phyloP scores from a whole-genome alignment of 2,888 invertebrate genomes.

The Agonopterix alstromeriana region DNA sequence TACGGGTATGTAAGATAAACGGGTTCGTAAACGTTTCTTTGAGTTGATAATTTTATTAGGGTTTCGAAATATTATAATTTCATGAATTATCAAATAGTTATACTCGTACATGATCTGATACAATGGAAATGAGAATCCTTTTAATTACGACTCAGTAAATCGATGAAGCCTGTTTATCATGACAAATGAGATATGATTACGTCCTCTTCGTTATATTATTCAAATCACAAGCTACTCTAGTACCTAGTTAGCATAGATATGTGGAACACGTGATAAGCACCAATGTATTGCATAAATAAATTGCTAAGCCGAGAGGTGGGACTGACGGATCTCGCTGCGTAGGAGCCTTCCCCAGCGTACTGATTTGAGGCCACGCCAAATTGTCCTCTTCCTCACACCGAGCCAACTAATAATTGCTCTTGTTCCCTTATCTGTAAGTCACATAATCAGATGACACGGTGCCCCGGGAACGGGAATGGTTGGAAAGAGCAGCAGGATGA shows the following conservation, averaged over 20 bases:
- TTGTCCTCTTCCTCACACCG: constrained; percentile 63
- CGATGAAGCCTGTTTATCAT: too few species aligned
- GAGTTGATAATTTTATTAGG: too few species aligned
- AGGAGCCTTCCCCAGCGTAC: constrained; percentile 64
- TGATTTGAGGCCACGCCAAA: constrained; percentile 73
- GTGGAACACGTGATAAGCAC: constrained; percentile 5
- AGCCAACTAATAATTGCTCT: constrained; percentile 46
- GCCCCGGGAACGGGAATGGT: constrained; percentile 43
- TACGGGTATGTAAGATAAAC: too few species aligned
- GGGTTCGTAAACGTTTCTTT: too few species aligned
- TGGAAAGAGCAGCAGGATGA: constrained; percentile 39
- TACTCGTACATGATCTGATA: too few species aligned
- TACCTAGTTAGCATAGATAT: background rate
- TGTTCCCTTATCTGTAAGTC: constrained; percentile 47
- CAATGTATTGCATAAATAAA: constrained; percentile 35
- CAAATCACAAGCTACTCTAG: too few species aligned
- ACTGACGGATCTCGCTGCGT: constrained; percentile 41
- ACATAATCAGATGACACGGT: constrained; percentile 35
- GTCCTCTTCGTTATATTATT: too few species aligned
- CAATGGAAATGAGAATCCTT: too few species aligned
- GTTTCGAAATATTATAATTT: too few species aligned
- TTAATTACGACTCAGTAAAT: too few species aligned
- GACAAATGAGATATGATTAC: too few species aligned
- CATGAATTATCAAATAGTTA: too few species aligned
- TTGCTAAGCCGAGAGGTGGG: constrained; percentile 9